Evolutionary conservation across 2,113 vertebrate genomes (phyloP).

Genomic region (Sisor rabdophorus): DNA sequence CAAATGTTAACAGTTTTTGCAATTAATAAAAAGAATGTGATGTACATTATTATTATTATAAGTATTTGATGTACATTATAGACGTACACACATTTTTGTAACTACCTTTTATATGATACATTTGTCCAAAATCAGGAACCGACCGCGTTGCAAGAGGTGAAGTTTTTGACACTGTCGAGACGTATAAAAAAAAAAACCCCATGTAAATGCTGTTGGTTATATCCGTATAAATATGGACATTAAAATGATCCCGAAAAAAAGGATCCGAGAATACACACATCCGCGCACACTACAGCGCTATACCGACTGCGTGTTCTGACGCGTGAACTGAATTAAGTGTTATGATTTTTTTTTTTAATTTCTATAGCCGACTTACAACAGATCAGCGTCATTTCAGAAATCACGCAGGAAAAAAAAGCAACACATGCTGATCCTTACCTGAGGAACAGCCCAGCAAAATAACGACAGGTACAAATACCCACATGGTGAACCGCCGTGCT

Average conservation of each 20-base stretch:
- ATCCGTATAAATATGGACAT: neutral
- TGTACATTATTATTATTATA: too few relatives aligned
- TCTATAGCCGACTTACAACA: neutral
- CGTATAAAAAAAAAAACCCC: neutral
- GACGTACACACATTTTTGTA: neutral
- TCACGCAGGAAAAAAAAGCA: neutral
- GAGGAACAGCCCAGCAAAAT: slow-evolving; percentile 45
- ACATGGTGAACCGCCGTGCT: slow-evolving; percentile 39
- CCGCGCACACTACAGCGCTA: too few relatives aligned
- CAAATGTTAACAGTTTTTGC: neutral
- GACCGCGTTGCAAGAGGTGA: slow-evolving; percentile 48
- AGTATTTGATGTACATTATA: too few relatives aligned
- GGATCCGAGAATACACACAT: too few relatives aligned
- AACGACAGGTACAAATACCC: slow-evolving; percentile 26
- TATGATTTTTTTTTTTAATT: too few relatives aligned
- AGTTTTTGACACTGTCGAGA: slow-evolving; percentile 55
- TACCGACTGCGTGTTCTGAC: too few relatives aligned
- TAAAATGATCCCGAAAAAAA: too few relatives aligned
- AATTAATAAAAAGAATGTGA: too few relatives aligned
- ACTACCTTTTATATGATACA: slow-evolving; percentile 79
- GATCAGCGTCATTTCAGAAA: neutral
- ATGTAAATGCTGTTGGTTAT: too few relatives aligned
- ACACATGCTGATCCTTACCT: slow-evolving; percentile 18
- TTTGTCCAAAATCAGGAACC: slow-evolving; percentile 67
- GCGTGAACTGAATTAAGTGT: too few relatives aligned